Evolutionary conservation across 2,888 invertebrate genomes (phyloP), one percentile per base, ranked within the genome.

Genomic region (Mantis religiosa): DNA sequence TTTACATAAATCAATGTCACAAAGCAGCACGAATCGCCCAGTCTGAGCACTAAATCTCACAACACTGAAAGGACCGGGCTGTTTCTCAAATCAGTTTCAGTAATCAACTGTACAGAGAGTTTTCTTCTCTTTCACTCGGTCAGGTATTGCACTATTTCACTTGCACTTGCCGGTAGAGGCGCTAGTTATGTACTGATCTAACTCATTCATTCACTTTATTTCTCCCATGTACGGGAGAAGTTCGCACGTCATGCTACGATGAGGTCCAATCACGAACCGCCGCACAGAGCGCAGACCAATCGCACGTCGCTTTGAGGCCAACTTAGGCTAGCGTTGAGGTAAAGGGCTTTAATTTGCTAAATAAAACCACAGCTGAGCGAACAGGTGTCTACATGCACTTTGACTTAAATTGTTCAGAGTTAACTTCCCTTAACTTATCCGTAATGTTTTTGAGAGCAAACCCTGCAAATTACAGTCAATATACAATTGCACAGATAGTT

Each of bases 81-180:
- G 54, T 1, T 54, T 54, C 20, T 20, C 54, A 54, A 54, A 54
- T 54, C 54, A 20, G 54, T 54, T 71, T 71, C 8, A 71, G 54
- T 71, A 71, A 71, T 71, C 54, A 71, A 71, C 54, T 71, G 54
- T 71, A 71, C 54, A 71, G 54, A 71, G 54, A 71, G 54, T 71
- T 71, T 71, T 71, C 54, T 71, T 71, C 54, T 71, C 54, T 71
- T 71, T 71, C 54, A 71, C 54, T 71, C 54, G 54, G 54, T 25
- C 20, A 71, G 54, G 54, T 71, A 71, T 71, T 71, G 54, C 87
- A 82, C 82, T 87, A 82, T 82, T 87, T 87, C 28, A 41, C 83
- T 88, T 81, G 71, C 88, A 88, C 88, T 84, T 71, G 81, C 88
- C 88, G 85, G 84, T 41, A 88, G 88, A 88, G 88, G 88, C 88